Conservation (phyloP, 2,113 vertebrate genomes). For the Phrynosoma platyrhinos region DNA sequence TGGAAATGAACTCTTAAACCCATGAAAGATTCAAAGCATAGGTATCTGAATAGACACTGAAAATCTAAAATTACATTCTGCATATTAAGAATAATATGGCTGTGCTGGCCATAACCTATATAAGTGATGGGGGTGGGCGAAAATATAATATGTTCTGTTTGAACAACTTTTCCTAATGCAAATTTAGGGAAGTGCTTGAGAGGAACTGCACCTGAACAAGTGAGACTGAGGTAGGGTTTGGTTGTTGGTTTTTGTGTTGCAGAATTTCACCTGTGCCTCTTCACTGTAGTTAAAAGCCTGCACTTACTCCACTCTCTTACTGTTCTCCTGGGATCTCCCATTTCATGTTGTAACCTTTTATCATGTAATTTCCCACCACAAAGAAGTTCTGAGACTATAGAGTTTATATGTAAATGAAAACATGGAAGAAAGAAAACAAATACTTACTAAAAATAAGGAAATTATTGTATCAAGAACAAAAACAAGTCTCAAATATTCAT, state of each 20-base stretch:
- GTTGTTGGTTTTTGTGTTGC: background rate
- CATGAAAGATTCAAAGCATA: slow-evolving; percentile 18
- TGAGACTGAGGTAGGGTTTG: background rate
- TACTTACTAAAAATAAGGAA: background rate
- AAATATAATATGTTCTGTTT: background rate
- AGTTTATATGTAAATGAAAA: background rate
- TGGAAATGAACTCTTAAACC: background rate
- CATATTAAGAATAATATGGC: background rate
- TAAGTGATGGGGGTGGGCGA: background rate
- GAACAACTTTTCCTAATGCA: background rate
- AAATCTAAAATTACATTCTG: background rate
- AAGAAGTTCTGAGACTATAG: background rate
- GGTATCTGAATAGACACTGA: background rate
- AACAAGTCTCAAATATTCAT: background rate
- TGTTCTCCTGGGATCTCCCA: background rate
- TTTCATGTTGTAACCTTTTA: background rate
- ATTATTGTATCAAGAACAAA: background rate
- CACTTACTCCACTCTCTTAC: background rate
- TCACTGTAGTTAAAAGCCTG: background rate
- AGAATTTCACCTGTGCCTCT: background rate
- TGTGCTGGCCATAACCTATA: background rate
- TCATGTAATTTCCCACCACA: background rate
- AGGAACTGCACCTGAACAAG: background rate
- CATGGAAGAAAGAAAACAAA: background rate
- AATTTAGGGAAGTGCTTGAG: slow-evolving; percentile 1